phyloP scores from a whole-genome alignment of 1,140 invertebrate species.

The Drosophila chauvacae region DNA sequence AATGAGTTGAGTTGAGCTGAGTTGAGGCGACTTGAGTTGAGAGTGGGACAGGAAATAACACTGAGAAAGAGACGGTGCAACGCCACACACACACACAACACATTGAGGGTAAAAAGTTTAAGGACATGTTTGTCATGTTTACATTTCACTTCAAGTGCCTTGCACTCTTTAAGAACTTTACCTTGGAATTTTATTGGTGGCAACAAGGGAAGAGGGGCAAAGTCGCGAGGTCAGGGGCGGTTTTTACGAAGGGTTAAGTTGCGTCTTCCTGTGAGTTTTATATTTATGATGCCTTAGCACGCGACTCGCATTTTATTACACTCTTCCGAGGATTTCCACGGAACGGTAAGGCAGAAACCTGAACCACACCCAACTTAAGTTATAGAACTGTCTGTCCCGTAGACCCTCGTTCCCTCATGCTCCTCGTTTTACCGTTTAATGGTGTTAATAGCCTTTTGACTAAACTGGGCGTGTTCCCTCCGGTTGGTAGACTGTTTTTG shows the following conservation, averaged over 20 bases:
- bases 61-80: constrained; percentile 14
- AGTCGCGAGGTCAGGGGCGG: constrained; percentile 43
- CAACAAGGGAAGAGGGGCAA: neutral
- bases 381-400: constrained; percentile 25
- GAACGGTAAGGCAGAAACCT: constrained; percentile 11
- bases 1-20: constrained; percentile 20
- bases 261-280: constrained; percentile 52
- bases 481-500: constrained; percentile 39
- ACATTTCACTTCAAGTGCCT: constrained; percentile 52
- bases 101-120: constrained; percentile 56
- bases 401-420: constrained; percentile 9
- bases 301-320: constrained; percentile 69
- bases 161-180: constrained; percentile 57
- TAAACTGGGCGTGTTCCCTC: constrained; percentile 48
- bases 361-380: constrained; percentile 37
- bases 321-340: constrained; percentile 29
- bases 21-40: constrained; percentile 10
- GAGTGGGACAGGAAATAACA: constrained; percentile 21
- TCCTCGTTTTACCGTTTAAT: constrained; percentile 57
- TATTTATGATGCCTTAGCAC: constrained; percentile 74
- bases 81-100: neutral
- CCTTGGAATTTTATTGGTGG: constrained; percentile 26
- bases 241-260: constrained; percentile 43
- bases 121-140: constrained; percentile 68
- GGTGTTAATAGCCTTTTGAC: constrained; percentile 61